Evolutionary conservation across 2,113 vertebrate species (phyloP).

Genomic region (Ochotona princeps): DNA sequence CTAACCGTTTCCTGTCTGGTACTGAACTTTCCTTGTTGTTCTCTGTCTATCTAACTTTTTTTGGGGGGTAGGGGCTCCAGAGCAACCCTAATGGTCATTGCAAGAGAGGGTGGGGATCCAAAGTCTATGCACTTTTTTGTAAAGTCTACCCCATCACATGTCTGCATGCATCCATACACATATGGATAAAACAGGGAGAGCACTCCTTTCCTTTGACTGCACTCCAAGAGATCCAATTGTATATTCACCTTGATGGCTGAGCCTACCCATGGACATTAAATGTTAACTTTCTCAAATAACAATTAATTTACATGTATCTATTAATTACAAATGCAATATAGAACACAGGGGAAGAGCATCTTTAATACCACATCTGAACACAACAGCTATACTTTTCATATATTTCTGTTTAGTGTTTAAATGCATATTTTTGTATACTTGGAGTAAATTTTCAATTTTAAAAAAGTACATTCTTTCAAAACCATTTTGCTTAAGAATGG

Average conservation of each 20-base stretch:
- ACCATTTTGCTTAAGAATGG: neutral
- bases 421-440: constrained; percentile 52
- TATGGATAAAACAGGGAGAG: neutral
- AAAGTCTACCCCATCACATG: too few species aligned
- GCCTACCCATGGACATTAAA: constrained; percentile 55
- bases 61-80: too few species aligned
- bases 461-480: constrained; percentile 46
- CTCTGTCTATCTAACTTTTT: too few species aligned
- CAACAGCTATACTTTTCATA: constrained; percentile 21
- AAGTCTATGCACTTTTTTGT: too few species aligned
- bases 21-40: too few species aligned
- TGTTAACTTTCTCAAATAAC: constrained; percentile 51
- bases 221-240: neutral
- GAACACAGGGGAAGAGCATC: constrained; percentile 24
- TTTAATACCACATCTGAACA: neutral
- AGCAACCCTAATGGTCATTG: too few species aligned
- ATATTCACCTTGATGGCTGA: neutral
- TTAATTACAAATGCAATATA: constrained; percentile 60
- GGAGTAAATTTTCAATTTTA: constrained; percentile 43
- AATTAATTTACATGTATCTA: constrained; percentile 42
- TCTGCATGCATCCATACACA: neutral
- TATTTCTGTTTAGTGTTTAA: constrained; percentile 32
- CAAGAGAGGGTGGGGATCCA: too few species aligned
- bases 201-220: neutral
- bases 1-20: too few species aligned